These are phyloP conservation scores for Benthosema pterotum DNA, from an alignment of 2,797 vertebrate genomes.

Conservation along the genomic window DNA sequence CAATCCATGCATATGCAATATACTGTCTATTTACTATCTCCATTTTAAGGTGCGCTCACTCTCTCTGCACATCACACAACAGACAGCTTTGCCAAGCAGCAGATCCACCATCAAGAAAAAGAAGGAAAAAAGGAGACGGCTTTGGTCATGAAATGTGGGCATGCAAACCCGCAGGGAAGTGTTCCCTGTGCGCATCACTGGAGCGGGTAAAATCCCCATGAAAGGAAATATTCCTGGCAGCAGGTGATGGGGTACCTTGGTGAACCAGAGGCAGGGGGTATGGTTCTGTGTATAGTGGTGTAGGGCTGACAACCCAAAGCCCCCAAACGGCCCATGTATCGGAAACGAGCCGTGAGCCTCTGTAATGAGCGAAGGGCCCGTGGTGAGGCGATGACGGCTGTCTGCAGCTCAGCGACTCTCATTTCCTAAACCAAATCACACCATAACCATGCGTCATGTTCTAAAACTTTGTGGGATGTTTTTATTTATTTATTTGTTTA, in stretches of 20 bases:
- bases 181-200: slow-evolving; percentile 38
- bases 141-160: slow-evolving; percentile 28
- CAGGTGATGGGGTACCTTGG: slow-evolving; percentile 44
- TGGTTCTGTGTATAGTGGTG: slow-evolving; percentile 39
- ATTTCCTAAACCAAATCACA: background rate
- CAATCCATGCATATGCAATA: no score
- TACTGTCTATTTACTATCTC: no score
- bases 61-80: no score
- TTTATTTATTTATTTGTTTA: no score
- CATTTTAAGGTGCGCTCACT: no score
- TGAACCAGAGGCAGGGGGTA: slow-evolving; percentile 30
- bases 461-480: background rate
- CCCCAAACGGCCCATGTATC: slow-evolving; percentile 10
- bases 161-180: slow-evolving; percentile 38
- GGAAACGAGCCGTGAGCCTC: slow-evolving; percentile 43
- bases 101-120: no score
- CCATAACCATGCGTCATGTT: background rate
- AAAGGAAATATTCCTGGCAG: slow-evolving; percentile 54
- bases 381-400: slow-evolving; percentile 36
- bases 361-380: slow-evolving; percentile 46
- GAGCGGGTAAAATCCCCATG: slow-evolving; percentile 49
- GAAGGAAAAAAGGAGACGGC: slow-evolving; percentile 5
- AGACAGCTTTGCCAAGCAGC: no score
- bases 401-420: slow-evolving; percentile 33
- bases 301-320: slow-evolving; percentile 5